Base-by-base conservation (phyloP, 2,113 vertebrate species). In the Philantomba maxwellii region DNA sequence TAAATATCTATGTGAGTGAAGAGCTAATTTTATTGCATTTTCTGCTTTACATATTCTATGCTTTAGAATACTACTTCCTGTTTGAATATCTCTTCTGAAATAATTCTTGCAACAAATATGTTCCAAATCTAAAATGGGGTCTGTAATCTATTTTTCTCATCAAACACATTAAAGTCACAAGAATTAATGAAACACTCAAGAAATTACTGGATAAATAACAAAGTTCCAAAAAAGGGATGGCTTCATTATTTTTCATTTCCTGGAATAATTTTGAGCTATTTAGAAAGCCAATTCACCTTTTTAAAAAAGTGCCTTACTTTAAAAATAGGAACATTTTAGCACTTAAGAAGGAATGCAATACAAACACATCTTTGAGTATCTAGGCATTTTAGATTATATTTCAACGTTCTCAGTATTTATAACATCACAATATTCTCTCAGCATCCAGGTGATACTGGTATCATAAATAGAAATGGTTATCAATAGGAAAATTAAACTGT, bases 81-180 rank as follows among this genome's bases (percentile, higher is more conserved):
- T 82, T 82, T 98, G 47, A 73, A 17, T 58, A 75, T 78, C 39
- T 73, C 0, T 58, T 93, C 45, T 96, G 26, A 13, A 85, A 47
- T 21, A 53, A 47, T 87, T 92, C 3, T 15, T 47, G 21, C 30
- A 82, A 13, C 14, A 94, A 81, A 60, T 82, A 23, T 77, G 55
- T 78, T n/a, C 26, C 58, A 19, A 75, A 19, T 66, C n/a, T n/a
- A 87, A 11, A 11, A 21, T 64, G 23, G 45, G 26, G 36, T 66
- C 36, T 10, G 25, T 57, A 53, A 87, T 28, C 28, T 45, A 11
- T 45, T 77, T 15, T 90, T 90, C 7, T 83, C 33, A 77, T 64
- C 11, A 83, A 2, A 62, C 15, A 36, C 2, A n/a, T 78, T 47
- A 21, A 87, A 80, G 8, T 60, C 47, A 33, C 12, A 80, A 7